Evolutionary conservation across 2,113 vertebrate species (phyloP).

Genomic region (Azemiops feae): DNA sequence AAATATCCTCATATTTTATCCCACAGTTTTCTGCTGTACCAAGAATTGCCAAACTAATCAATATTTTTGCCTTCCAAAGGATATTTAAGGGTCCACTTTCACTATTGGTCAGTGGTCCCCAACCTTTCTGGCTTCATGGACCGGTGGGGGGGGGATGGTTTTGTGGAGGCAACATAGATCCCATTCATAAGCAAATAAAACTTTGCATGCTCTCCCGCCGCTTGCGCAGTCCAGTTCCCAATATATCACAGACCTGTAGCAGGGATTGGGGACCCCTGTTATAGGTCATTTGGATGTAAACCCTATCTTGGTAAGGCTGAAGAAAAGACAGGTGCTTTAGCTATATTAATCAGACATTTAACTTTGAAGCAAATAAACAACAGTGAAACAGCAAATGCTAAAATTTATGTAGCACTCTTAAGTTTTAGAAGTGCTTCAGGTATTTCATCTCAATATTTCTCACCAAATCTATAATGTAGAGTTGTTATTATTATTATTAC

Average conservation of each 20-base stretch:
- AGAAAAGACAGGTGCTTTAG: not conserved
- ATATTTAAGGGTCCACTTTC: slow-evolving; percentile 11
- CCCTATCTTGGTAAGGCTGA: not conserved
- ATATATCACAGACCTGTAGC: no score
- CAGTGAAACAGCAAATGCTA: not conserved
- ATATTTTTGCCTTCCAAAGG: slow-evolving; percentile 18
- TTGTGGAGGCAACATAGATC: no score
- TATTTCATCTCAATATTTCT: not conserved
- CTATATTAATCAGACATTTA: not conserved
- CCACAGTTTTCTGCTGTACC: slow-evolving; percentile 8
- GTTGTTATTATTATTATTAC: not conserved
- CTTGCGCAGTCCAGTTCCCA: no score
- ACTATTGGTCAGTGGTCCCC: not conserved
- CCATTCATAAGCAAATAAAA: no score
- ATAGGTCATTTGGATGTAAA: not conserved
- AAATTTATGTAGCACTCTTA: not conserved
- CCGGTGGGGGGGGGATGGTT: no score
- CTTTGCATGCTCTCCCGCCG: no score
- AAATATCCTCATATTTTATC: not conserved
- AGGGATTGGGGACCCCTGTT: no score
- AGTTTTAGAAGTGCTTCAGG: not conserved
- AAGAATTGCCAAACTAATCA: not conserved
- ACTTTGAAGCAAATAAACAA: slow-evolving; percentile 6
- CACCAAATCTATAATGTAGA: not conserved
- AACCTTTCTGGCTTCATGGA: no score